Percentiles rank a stretch among this genome's conserved stretches.
Conservation (phyloP, 2,113 vertebrate genomes). For the Hymenochirus boettgeri region DNA sequence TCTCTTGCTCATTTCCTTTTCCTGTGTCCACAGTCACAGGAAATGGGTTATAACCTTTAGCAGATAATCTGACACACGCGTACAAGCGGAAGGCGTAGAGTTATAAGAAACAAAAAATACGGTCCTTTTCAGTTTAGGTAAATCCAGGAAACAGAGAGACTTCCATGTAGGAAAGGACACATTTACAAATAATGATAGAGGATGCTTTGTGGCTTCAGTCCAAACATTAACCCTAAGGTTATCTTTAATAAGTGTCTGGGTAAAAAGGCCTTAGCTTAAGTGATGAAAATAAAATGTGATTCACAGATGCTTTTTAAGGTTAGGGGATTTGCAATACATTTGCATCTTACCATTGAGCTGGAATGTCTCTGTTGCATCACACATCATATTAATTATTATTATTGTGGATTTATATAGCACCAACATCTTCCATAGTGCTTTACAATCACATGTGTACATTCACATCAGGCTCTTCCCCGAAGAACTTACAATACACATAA, state of each 20-base stretch:
- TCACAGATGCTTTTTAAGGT: conserved; percentile 47
- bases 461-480: no score
- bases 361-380: no score
- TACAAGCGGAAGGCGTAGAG: conserved; percentile 64
- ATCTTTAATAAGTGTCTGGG: conserved; percentile 55
- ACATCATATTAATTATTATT: no score
- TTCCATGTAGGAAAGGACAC: conserved; percentile 60
- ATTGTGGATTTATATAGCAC: no score
- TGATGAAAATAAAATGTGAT: conserved; percentile 47
- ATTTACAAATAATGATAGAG: conserved; percentile 53
- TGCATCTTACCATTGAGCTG: no score
- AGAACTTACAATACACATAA: no score
- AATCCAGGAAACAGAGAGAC: conserved; percentile 67
- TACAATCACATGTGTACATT: no score
- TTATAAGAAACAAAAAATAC: conserved; percentile 66
- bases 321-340: conserved; percentile 27
- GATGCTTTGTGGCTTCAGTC: conserved; percentile 37
- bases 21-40: conserved; percentile 66
- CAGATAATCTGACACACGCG: conserved; percentile 67
- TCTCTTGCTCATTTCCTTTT: conserved; percentile 71
- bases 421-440: no score
- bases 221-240: conserved; percentile 35
- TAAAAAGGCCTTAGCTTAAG: conserved; percentile 50
- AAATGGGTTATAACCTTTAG: conserved; percentile 64
- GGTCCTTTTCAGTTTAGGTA: conserved; percentile 58